Base-by-base conservation (phyloP, 1,140 invertebrate genomes). In the Pinna nobilis region DNA sequence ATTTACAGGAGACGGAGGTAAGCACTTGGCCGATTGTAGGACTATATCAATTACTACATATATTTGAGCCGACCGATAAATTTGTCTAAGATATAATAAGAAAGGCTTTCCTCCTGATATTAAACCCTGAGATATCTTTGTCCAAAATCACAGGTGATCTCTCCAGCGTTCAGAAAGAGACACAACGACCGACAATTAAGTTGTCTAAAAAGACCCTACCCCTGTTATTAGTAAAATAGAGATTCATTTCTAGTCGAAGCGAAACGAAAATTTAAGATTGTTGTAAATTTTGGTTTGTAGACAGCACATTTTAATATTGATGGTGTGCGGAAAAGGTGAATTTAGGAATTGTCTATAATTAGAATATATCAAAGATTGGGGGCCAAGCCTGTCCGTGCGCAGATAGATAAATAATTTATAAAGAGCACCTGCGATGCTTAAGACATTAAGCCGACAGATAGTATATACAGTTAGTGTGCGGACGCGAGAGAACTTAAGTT, bases 41-140 rank as follows among this genome's bases (percentile, higher is more conserved):
- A 59, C 30, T 30, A 20, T 59, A 59, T 59, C 55, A 35, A 59
- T 59, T 59, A 59, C 55, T 59, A 35, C 23, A 20, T 33, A 30
- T 30, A 20, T 59, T 35, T 35, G 28, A 59, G 37, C n/a, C n/a
- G 55, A 20, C 55, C 13, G 55, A n/a, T 59, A 59, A 59, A 59
- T 59, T 59, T 59, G 55, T 59, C 55, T 59, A 35, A 33, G 33
- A 35, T 30, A 59, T 59, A 59, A 59, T 59, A 33, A 33, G 55
- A 35, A 35, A 35, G 33, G 37, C 55, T 33, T 59, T 59, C 55
- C 55, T 33, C 55, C 55, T 30, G 28, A 35, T 33, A 59, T 59
- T 35, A 59, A 59, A 59, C 55, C 55, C 33, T n/a, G 55, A 33
- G 55, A 33, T 59, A 59, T 30, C 55, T 59, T 59, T 59, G 37